These are phyloP conservation scores for Nephrotoma guestfalica DNA, from an alignment of 2,888 invertebrate genomes.

Conservation along the genomic window DNA sequence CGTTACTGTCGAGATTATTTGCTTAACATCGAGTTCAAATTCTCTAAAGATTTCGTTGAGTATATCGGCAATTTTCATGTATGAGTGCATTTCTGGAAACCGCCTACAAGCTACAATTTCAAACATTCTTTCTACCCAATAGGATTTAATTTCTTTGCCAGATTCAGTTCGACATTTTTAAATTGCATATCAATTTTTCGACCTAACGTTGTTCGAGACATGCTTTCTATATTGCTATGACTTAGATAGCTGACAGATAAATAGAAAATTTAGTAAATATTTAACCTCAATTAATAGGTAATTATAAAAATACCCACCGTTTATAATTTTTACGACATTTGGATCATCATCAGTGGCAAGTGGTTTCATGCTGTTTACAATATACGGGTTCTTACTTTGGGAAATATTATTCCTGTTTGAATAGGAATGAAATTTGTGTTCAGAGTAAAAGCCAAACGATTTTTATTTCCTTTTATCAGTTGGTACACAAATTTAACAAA, in stretches of 20 bases:
- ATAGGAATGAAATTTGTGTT: no score
- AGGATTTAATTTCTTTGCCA: background rate
- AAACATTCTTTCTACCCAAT: background rate
- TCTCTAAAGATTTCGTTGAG: background rate
- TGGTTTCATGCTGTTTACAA: no score
- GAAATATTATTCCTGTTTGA: no score
- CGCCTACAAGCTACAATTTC: background rate
- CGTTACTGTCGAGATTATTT: background rate
- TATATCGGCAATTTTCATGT: no score
- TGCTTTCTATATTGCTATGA: background rate
- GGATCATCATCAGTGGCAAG: no score
- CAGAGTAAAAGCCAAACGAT: no score
- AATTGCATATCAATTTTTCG: no score
- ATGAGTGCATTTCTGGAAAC: background rate
- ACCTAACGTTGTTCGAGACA: background rate
- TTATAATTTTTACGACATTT: background rate
- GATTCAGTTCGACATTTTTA: no score
- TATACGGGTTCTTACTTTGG: no score
- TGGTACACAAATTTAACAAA: no score
- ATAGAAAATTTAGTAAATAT: background rate
- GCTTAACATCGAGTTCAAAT: background rate
- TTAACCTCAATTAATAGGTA: background rate
- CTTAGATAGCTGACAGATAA: no score
- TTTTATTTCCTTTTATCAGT: no score
- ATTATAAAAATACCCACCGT: background rate